Evolutionary conservation across 2,113 vertebrate genomes (phyloP).

Genomic region (zebrafish (Danio rerio)): DNA sequence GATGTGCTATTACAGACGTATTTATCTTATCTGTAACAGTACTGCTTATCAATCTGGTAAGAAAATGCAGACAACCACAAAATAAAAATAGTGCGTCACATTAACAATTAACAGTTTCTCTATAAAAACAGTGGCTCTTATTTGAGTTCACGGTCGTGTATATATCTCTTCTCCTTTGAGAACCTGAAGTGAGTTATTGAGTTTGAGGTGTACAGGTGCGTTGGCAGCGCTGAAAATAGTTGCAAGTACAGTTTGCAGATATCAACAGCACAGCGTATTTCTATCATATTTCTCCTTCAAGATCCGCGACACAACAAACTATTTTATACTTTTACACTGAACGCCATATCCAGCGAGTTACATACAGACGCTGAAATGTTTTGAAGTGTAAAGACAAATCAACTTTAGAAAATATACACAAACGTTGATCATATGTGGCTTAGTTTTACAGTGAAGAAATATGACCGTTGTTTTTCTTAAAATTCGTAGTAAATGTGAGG

Average conservation of each 20-base stretch:
- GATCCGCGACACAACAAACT: background rate
- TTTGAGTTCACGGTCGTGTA: background rate
- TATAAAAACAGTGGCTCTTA: background rate
- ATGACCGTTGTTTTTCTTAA: background rate
- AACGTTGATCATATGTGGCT: background rate
- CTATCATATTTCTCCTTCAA: too few species aligned
- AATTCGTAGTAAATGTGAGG: background rate
- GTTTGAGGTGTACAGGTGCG: slow-evolving; percentile 21
- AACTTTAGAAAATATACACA: background rate
- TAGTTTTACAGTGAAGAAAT: background rate
- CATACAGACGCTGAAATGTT: background rate
- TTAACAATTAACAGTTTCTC: background rate
- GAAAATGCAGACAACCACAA: background rate
- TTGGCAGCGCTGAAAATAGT: background rate
- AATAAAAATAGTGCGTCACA: background rate
- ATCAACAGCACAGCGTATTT: background rate
- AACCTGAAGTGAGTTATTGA: background rate
- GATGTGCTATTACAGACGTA: too few species aligned
- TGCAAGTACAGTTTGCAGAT: background rate
- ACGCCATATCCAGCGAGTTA: background rate
- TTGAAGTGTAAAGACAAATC: background rate
- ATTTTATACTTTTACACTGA: too few species aligned
- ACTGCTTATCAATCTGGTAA: background rate
- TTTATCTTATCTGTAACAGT: too few species aligned
- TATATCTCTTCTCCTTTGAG: background rate